These are phyloP conservation scores for Subanguina moxae DNA, from an alignment of 1,140 invertebrate species.

Conservation along the genomic window DNA sequence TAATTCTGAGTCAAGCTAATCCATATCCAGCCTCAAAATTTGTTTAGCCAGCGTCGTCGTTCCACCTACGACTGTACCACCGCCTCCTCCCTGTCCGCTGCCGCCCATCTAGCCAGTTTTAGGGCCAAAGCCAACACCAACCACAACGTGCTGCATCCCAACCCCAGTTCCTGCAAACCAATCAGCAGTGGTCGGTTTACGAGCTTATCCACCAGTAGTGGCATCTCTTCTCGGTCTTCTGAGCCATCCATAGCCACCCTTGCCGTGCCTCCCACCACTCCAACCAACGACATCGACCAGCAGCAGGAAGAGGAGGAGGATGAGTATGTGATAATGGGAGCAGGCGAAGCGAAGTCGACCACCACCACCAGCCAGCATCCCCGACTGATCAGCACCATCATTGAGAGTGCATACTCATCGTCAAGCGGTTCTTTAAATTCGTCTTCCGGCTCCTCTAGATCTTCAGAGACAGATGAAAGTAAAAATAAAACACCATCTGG, in stretches of 20 bases:
- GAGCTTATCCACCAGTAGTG: background rate
- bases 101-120: background rate
- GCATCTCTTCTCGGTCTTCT: background rate
- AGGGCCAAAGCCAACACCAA: background rate
- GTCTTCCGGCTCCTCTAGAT: background rate
- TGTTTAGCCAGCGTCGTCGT: background rate
- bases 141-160: background rate
- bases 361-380: background rate
- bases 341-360: background rate
- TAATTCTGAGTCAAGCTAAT: too few species aligned
- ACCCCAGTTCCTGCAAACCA: background rate
- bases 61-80: constrained; percentile 3
- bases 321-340: constrained; percentile 3
- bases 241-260: background rate
- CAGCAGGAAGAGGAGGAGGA: background rate
- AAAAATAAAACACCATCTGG: too few species aligned
- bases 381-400: background rate
- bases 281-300: background rate
- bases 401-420: background rate
- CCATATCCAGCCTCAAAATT: too few species aligned
- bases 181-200: background rate
- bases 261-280: background rate
- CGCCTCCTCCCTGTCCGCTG: background rate
- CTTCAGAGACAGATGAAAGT: too few species aligned
- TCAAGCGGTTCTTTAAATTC: background rate